Evolutionary conservation across 92 coral and sea anemone genomes (phyloP), one percentile per base, ranked within the genome.

Genomic region (Phenganax marumi): DNA sequence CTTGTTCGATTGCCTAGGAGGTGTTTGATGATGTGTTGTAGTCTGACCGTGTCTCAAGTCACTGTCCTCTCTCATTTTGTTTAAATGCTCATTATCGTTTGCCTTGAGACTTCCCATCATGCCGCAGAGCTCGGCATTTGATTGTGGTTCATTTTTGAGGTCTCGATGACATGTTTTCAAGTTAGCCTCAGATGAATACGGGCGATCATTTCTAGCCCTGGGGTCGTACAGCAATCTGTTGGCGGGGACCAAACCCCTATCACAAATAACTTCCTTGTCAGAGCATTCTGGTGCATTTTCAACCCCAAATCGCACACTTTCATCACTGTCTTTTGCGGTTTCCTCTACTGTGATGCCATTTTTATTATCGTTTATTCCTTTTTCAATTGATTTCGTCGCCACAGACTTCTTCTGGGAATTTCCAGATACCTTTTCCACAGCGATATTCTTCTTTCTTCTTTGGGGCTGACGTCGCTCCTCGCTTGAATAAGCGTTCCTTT

Each of bases 391-490:
- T 23, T 62, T 62, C 43, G 22, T 62, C 0, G 68, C 68, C 18
- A 23, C 33, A 21, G 50, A 14, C 24, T 66, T 66, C 72, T 66
- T 66, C 43, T 66, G 26, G 0, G 72, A 33, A 49, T 4, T 66
- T 11, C 50, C 72, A 25, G 49, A 11, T 10, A 1, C 1, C 17
- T 66, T 33, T 25, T 66, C 72, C 5, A 17, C 17, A 12, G 48
- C 17, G 16, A 33, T 24, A 66, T 66, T 19, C 49, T 66, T 66
- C 16, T 22, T 12, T n/a, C 43, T 66, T 25, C 72, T 25, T 25
- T 66, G 14, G 3, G 13, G 49, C 72, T 66, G 72, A 66, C 72
- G 72, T 66, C 72, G 72, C 72, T 66, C 72, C 72, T 33, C 43
- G 72, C 19, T 22, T 6, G 18, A 10, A 24, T n/a, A 3, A 33